Base-by-base conservation (phyloP, 2,797 vertebrate genomes). In the Channallabes apus region DNA sequence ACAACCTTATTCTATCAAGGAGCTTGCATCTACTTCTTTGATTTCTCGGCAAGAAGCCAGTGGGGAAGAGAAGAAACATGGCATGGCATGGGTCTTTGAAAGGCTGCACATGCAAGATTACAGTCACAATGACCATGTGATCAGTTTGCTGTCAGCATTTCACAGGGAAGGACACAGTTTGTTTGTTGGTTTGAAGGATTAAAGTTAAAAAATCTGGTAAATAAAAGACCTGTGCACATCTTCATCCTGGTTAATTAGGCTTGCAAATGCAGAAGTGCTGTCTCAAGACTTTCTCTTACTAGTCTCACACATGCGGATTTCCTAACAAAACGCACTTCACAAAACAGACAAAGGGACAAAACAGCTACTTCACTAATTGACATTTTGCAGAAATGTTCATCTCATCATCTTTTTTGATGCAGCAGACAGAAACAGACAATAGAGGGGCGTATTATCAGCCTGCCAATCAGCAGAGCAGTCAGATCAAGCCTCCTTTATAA, bases 371-470 rank as follows among this genome's bases (percentile, higher is more conserved):
- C 6, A 32, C 27, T 62, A 64, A 32, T 17, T n/a, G 22, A 22
- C 41, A 56, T 12, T 32, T 76, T 20, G 73, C 71, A 29, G 7
- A 24, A 71, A 59, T 59, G 51, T 56, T 56, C 9, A 1, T 29
- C 14, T 72, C 17, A 22, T 29, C 56, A n/a, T 62, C 4, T 77
- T 61, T 71, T 62, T 38, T 8, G 35, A 79, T 38, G 46, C 20
- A 20, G 59, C 77, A 78, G 56, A 78, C 27, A 35, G 17, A 51
- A 71, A 6, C 81, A 73, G 80, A 82, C 54, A 82, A 82, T 27
- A 46, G 32, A 51, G 71, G 64, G 58, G 38, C 59, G 27, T 51
- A 75, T 29, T 51, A 83, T 61, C 82, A 75, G 41, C 9, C 38
- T 20, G n/a, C 20, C 68, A 9, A 62, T 59, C 59, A 62, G 82